Evolutionary conservation across 2,888 invertebrate species (phyloP).

Genomic region (Morinoia aosen): DNA sequence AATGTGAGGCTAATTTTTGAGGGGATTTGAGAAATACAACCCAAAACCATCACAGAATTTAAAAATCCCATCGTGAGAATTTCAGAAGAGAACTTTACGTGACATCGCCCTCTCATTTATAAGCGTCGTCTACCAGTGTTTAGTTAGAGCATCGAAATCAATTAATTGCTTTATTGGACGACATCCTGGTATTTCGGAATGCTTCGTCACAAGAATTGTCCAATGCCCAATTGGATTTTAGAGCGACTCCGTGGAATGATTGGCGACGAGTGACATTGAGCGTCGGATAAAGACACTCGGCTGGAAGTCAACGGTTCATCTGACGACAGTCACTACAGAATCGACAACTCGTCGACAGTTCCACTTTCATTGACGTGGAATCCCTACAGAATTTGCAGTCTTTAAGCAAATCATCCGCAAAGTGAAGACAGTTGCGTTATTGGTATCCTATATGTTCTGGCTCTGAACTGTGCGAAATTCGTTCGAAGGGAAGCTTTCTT

Average conservation of each 20-base stretch:
- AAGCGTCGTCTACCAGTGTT: background rate
- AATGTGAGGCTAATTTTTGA: background rate
- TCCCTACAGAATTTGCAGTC: background rate
- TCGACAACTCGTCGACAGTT: background rate
- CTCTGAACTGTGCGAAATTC: background rate
- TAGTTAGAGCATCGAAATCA: background rate
- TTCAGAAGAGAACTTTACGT: background rate
- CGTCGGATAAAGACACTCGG: background rate
- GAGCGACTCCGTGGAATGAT: background rate
- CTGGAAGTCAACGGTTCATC: background rate
- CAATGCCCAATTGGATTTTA: background rate
- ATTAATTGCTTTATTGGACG: conserved; percentile 35
- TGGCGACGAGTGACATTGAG: background rate
- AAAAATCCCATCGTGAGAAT: background rate
- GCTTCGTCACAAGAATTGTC: conserved; percentile 35
- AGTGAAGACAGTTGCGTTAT: background rate
- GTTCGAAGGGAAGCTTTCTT: background rate
- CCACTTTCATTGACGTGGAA: background rate
- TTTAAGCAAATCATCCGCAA: background rate
- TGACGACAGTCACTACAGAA: background rate
- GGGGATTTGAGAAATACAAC: background rate
- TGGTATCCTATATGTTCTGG: background rate
- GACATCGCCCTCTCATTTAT: background rate
- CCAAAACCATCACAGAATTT: background rate
- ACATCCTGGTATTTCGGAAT: conserved; percentile 24